A percentile compares a stretch with the other conserved stretches of the same genome.
These are phyloP conservation scores for Cosmia pyralina DNA, from an alignment of 2,888 invertebrate genomes.

Conservation along the genomic window DNA sequence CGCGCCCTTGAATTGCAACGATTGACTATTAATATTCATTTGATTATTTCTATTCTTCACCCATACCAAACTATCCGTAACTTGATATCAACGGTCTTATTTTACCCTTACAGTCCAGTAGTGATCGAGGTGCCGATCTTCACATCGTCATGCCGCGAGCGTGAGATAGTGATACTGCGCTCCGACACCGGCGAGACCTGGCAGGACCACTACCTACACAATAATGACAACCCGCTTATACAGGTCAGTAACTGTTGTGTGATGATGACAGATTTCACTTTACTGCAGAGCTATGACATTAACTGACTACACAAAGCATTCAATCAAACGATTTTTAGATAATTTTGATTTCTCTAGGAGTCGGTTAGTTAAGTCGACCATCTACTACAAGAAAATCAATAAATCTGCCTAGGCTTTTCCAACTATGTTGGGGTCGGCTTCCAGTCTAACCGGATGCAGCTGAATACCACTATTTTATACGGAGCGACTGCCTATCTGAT, in stretches of 20 bases:
- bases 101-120: slow-evolving; percentile 92
- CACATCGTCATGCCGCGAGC: slow-evolving; percentile 97
- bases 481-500: too few relatives aligned
- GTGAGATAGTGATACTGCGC: slow-evolving; percentile 98
- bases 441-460: too few relatives aligned
- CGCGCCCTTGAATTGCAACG: not conserved
- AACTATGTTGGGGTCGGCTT: too few relatives aligned
- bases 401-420: too few relatives aligned
- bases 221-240: slow-evolving; percentile 90
- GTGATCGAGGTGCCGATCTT: slow-evolving; percentile 99
- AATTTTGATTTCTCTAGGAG: too few relatives aligned
- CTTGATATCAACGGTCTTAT: not conserved
- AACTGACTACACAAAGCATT: too few relatives aligned
- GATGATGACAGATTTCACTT: too few relatives aligned
- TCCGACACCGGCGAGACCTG: slow-evolving; percentile 99
- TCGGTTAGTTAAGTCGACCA: too few relatives aligned
- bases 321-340: too few relatives aligned
- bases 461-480: too few relatives aligned
- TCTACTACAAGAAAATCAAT: too few relatives aligned
- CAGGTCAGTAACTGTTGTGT: slow-evolving; percentile 76
- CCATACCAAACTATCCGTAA: not conserved
- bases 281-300: too few relatives aligned
- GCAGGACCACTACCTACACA: slow-evolving; percentile 96
- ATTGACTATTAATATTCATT: not conserved
- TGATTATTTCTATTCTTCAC: not conserved